Evolutionary conservation across 2,797 vertebrate species (phyloP).

Genomic region (Pangasius krempfi): DNA sequence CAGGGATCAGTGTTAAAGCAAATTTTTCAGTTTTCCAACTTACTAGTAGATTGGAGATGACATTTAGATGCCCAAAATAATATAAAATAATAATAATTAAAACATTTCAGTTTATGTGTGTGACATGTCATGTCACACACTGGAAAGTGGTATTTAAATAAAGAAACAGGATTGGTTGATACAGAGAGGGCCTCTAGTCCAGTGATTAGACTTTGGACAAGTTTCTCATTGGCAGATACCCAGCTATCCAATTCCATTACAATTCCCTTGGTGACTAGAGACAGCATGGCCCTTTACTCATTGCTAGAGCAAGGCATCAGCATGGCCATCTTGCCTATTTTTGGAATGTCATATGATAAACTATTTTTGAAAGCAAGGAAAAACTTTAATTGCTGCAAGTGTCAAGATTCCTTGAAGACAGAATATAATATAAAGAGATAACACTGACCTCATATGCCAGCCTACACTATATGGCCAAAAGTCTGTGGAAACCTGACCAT

Average conservation of each 20-base stretch:
- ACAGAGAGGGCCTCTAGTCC: conserved; percentile 44
- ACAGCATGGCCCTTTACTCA: conserved; percentile 52
- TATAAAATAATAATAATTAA: neutral
- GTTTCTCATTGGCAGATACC: conserved; percentile 58
- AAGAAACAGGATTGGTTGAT: conserved; percentile 54
- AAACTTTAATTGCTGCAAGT: neutral
- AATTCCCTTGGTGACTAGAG: conserved; percentile 20
- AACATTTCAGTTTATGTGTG: neutral
- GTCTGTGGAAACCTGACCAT: neutral
- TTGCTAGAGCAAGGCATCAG: conserved; percentile 50
- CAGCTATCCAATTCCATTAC: conserved; percentile 41
- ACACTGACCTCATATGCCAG: neutral
- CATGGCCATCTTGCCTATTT: conserved; percentile 33
- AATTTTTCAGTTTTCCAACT: neutral
- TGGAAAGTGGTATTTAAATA: neutral
- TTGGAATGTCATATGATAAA: neutral
- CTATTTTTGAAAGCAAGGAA: neutral
- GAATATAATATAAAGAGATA: neutral
- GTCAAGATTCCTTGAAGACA: neutral
- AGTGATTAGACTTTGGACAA: conserved; percentile 68
- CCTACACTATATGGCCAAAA: neutral
- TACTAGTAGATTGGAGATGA: neutral
- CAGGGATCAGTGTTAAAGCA: neutral
- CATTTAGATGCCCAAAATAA: neutral
- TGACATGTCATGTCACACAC: neutral